Conservation (phyloP, 2,113 vertebrate species). For the Phycodurus eques region DNA sequence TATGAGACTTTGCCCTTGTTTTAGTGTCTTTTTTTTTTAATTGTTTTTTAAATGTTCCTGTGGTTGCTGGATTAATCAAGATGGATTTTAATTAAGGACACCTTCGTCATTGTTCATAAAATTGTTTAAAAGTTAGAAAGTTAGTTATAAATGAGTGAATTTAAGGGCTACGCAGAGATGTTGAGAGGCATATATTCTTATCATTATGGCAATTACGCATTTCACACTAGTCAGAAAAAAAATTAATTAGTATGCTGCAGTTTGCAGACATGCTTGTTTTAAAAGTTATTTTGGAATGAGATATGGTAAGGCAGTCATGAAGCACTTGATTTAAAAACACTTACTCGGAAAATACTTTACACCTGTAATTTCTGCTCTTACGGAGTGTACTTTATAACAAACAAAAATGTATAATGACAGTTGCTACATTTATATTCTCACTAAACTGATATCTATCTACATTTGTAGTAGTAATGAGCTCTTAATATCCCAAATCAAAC, state of each 20-base stretch:
- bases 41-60: neutral
- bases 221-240: constrained; percentile 6
- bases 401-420: constrained; percentile 37
- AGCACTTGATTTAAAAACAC: constrained; percentile 51
- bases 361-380: constrained; percentile 51
- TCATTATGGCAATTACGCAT: neutral
- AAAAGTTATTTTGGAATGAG: constrained; percentile 18
- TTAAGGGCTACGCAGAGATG: neutral
- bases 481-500: neutral
- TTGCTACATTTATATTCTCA: constrained; percentile 27
- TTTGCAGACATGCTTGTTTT: constrained; percentile 9
- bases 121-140: neutral
- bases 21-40: neutral
- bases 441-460: neutral
- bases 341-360: constrained; percentile 16
- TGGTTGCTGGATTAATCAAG: neutral
- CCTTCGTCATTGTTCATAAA: neutral
- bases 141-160: neutral
- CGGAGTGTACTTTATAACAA: constrained; percentile 40
- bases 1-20: neutral
- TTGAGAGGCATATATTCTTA: neutral
- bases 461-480: neutral
- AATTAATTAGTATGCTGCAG: neutral
- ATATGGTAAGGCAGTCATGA: constrained; percentile 30
- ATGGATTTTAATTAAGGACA: neutral